Base-by-base conservation (phyloP, 1,140 invertebrate species). In the Drosophila sp. region DNA sequence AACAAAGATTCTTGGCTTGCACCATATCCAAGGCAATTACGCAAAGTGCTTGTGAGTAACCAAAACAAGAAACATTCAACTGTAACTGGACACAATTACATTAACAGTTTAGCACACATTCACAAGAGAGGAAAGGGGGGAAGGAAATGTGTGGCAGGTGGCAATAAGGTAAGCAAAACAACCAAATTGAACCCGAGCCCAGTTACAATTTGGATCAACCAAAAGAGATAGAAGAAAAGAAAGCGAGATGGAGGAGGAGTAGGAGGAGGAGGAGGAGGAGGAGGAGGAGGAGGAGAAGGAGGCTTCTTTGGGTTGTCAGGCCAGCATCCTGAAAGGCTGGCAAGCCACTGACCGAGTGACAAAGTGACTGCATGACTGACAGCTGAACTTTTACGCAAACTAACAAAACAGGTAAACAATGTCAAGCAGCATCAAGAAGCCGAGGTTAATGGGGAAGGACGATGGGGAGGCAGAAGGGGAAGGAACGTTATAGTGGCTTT, bases 1-100 rank as follows among this genome's bases (percentile, higher is more conserved):
- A 57, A 65, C 78, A 86, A 82, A 79, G 78, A 66, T 63, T 76
- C 72, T 78, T 78, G 76, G 82, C 78, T 78, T 82, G 83, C 79
- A 54, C 62, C 80, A 69, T 40, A 59, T 76, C 61, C 75, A 65
- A 65, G 83, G 66, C 83, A 87, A 87, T 87, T 87, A 87, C 67
- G 72, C 59, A 87, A 76, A 87, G 83, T 87, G 82, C 82, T 71
- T 57, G 25, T 72, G 76, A 87, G 83, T 79, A 87, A 46, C 64
- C 65, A 76, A 66, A 89, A 62, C 14, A 57, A 32, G n/a, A n/a
- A n/a, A n/a, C n/a, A n/a, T n/a, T n/a, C 18, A 65, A 36, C 50
- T 51, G 11, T 34, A 63, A 78, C 70, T 89, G 76, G 59, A 79
- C 83, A 87, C 82, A 87, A 87, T 89, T 82, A 79, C 83, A 87